Conservation (phyloP, 2,797 vertebrate genomes). For the Dryobates pubescens region DNA sequence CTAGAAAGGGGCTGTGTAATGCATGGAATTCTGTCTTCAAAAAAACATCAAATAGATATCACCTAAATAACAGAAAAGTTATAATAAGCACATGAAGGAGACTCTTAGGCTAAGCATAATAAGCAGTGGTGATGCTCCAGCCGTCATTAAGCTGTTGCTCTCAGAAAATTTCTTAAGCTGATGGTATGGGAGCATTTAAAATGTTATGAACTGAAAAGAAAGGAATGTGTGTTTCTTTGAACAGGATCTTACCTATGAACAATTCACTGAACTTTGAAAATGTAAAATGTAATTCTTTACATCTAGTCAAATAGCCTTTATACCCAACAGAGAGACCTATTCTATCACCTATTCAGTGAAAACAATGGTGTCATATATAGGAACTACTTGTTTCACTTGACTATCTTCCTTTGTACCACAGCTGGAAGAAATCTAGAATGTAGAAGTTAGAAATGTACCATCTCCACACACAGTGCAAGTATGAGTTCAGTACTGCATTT, state of each 20-base stretch:
- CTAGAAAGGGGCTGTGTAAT: neutral
- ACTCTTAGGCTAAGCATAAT: neutral
- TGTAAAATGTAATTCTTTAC: neutral
- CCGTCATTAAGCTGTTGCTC: accelerated
- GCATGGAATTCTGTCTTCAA: neutral
- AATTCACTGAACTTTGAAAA: neutral
- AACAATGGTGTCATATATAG: neutral
- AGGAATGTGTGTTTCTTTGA: neutral
- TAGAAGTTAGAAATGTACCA: neutral
- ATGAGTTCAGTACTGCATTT: too few species aligned
- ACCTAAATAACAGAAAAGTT: neutral
- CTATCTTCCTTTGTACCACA: neutral
- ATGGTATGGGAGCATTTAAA: neutral
- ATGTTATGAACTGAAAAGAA: neutral
- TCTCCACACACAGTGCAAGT: too few species aligned
- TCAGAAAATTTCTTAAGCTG: neutral
- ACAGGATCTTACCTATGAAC: neutral
- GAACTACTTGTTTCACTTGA: neutral
- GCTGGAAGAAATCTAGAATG: neutral
- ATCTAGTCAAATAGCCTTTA: neutral
- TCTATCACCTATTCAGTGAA: neutral
- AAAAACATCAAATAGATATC: neutral
- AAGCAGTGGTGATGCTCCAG: neutral
- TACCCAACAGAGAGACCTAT: accelerated
- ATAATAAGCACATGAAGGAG: neutral